Base-by-base conservation (phyloP, 1,140 invertebrate species). In the Lasaia peninsularis region DNA sequence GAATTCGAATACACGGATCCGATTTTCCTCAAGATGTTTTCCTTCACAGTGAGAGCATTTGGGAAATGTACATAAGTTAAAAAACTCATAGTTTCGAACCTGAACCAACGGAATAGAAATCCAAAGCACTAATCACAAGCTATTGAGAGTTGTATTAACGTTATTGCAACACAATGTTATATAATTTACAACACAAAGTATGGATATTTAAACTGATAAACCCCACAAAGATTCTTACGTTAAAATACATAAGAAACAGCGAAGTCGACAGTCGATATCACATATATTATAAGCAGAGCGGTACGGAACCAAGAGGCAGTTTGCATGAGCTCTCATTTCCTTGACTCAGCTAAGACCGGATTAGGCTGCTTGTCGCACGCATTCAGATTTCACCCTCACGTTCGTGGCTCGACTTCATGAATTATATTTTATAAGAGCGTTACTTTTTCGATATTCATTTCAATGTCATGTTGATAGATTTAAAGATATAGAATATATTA, bases 291-390 rank as follows among this genome's bases (percentile, higher is more conserved):
- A 28, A 28, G 24, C 40, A 48, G 40, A 68, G 60, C 60, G 66
- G 62, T 44, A 48, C 65, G 66, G 60, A 75, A 74, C 72, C 65
- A 66, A 67, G 65, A 76, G 76, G 64, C 70, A 73, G 69, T 72
- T 72, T 75, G 71, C 71, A 71, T 71, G 75, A 73, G 68, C 68
- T 69, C 68, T 70, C 71, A 71, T 78, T 83, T 75, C 67, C 75
- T 76, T 59, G 74, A 76, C 67, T 80, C 82, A 76, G 78, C 80
- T 82, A 75, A 80, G 69, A 65, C 63, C 56, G 75, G 78, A 86
- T 83, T 82, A 81, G 69, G 66, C 53, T 61, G 65, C 67, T 74
- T 80, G 65, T 76, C 73, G 74, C 69, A 83, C 78, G 73, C 71
- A 78, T 78, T 65, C 61, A 73, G 63, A 75, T 72, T 71, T 67